These are phyloP conservation scores for Manis javanica DNA, from an alignment of 2,797 vertebrate species.

Conservation along the genomic window DNA sequence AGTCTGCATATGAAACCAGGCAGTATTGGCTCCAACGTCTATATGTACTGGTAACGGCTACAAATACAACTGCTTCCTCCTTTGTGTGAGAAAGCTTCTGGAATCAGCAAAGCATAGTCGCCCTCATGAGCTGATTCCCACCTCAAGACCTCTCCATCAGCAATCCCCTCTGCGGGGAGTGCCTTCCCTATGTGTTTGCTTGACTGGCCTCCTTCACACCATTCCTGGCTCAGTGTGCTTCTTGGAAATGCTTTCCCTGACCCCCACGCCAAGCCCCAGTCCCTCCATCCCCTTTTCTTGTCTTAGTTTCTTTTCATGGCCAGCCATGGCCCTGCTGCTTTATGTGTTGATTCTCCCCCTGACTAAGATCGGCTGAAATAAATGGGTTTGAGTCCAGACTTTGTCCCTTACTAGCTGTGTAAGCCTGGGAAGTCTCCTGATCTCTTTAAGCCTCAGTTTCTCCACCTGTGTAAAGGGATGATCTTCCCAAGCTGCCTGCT, in stretches of 20 bases:
- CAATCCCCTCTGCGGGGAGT: background rate
- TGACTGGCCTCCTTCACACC: background rate
- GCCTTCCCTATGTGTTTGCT: background rate
- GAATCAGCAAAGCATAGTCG: background rate
- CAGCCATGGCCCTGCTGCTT: background rate
- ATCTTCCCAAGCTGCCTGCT: background rate
- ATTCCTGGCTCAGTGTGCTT: background rate
- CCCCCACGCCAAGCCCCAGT: background rate
- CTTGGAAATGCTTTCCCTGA: background rate
- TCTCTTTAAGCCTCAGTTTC: background rate
- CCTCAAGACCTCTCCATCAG: background rate
- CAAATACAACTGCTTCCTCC: background rate
- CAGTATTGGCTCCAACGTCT: background rate
- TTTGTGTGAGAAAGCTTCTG: background rate
- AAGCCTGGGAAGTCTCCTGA: background rate
- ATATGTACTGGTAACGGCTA: background rate
- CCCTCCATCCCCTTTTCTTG: background rate
- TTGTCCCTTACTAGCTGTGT: background rate
- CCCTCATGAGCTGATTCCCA: background rate
- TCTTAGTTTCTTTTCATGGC: background rate
- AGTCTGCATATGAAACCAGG: background rate
- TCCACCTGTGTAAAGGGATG: background rate
- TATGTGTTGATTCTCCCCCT: background rate
- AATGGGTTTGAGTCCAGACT: background rate
- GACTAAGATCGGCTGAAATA: background rate